phyloP scores from a whole-genome alignment of 2,888 invertebrate genomes.

The Steinernema hermaphroditum region DNA sequence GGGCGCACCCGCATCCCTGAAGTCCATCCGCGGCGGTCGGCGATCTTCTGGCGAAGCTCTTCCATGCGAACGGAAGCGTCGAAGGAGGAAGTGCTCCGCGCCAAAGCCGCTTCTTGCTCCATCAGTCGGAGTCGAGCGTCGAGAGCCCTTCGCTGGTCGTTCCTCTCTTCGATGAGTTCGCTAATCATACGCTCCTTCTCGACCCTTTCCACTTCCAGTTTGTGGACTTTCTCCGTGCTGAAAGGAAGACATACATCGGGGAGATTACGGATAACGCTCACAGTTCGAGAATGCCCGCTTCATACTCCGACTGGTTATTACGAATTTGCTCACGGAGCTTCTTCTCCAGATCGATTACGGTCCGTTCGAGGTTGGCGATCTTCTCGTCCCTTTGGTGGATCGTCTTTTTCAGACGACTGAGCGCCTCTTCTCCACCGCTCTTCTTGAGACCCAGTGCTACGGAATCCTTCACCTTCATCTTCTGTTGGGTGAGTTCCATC shows the following conservation, averaged over 20 bases:
- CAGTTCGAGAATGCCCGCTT: constrained; percentile 32
- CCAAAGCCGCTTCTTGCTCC: constrained; percentile 40
- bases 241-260: background rate
- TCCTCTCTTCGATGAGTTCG: constrained; percentile 49
- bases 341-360: constrained; percentile 53
- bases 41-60: constrained; percentile 58
- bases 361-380: constrained; percentile 57
- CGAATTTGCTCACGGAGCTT: background rate
- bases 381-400: constrained; percentile 58
- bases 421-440: constrained; percentile 18
- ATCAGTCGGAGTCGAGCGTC: constrained; percentile 41
- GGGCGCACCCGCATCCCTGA: constrained; percentile 16
- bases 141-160: constrained; percentile 46
- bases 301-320: constrained; percentile 29
- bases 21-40: constrained; percentile 46
- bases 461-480: constrained; percentile 47
- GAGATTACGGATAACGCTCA: background rate
- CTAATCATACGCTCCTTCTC: constrained; percentile 47
- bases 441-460: constrained; percentile 40
- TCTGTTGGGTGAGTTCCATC: constrained; percentile 77
- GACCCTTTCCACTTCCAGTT: constrained; percentile 40
- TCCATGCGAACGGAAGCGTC: constrained; percentile 48
- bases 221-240: constrained; percentile 32
- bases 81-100: constrained; percentile 30
- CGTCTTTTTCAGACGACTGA: constrained; percentile 46